A percentile compares a stretch with the other conserved stretches of the same genome.
phyloP scores from a whole-genome alignment of 2,888 invertebrate species.

The Dynastes hyllus region DNA sequence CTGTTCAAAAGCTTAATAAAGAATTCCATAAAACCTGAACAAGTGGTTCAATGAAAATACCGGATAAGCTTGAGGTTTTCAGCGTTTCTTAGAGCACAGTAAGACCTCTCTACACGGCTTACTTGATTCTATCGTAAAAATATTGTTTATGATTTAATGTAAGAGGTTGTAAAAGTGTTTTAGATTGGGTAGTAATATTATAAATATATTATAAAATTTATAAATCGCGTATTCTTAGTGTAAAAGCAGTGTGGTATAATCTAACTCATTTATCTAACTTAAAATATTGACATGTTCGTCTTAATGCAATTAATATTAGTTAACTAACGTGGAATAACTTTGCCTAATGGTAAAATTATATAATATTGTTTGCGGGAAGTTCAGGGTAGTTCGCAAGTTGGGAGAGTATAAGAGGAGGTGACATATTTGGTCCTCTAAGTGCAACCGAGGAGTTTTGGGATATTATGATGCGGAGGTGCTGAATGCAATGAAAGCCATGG shows the following conservation, averaged over 20 bases:
- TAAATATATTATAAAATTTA: background rate
- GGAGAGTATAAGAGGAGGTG: background rate
- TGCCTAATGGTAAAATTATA: slow-evolving; percentile 1
- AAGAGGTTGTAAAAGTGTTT: background rate
- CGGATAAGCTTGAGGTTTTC: slow-evolving; percentile 5
- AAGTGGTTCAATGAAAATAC: slow-evolving; percentile 4
- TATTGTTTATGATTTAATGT: slow-evolving; percentile 5
- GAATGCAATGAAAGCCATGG: slow-evolving; percentile 58
- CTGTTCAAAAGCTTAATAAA: background rate
- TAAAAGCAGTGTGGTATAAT: too few relatives aligned
- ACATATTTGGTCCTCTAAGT: slow-evolving; percentile 45
- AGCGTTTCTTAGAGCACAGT: background rate
- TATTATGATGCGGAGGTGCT: slow-evolving; percentile 59
- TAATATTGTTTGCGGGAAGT: background rate
- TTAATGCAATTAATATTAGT: background rate
- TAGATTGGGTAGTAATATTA: background rate
- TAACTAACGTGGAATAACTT: slow-evolving; percentile 3
- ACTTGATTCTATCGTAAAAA: background rate
- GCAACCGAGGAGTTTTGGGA: slow-evolving; percentile 52
- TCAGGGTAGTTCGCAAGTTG: background rate
- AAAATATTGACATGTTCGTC: too few relatives aligned
- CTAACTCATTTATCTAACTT: too few relatives aligned
- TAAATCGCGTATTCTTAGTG: too few relatives aligned
- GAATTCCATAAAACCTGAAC: slow-evolving; percentile 15
- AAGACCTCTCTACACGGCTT: background rate